These are phyloP conservation scores for Antheraea assamensis DNA, from an alignment of 2,888 invertebrate species.

Conservation along the genomic window DNA sequence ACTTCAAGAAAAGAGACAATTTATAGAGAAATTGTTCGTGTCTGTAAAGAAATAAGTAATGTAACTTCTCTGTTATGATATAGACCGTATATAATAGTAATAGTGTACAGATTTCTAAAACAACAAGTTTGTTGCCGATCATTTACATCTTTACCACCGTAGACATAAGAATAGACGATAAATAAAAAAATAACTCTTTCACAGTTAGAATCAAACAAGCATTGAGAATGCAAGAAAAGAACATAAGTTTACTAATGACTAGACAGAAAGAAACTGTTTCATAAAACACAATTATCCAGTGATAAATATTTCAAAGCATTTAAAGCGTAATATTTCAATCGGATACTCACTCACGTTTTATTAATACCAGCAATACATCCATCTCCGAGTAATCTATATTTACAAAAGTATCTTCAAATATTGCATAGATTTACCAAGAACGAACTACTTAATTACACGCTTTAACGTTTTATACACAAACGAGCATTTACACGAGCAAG, in stretches of 20 bases:
- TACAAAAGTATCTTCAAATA: slow-evolving; percentile 1
- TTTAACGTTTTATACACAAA: slow-evolving; percentile 9
- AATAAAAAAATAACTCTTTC: no score
- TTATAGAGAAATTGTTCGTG: no score
- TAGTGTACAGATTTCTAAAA: no score
- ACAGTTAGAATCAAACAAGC: no score
- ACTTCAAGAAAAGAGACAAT: no score
- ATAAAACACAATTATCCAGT: slow-evolving; percentile 2
- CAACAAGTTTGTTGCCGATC: no score
- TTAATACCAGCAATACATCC: slow-evolving; percentile 10
- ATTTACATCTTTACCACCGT: no score
- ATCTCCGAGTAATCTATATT: not conserved
- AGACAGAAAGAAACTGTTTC: not conserved
- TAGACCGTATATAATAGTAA: no score
- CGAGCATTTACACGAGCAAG: not conserved
- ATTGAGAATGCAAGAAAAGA: no score
- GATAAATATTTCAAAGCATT: slow-evolving; percentile 5
- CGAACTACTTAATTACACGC: slow-evolving; percentile 13
- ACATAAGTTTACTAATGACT: not conserved
- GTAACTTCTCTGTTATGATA: no score
- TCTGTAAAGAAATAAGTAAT: no score
- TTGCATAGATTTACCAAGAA: slow-evolving; percentile 10
- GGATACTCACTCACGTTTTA: slow-evolving; percentile 12
- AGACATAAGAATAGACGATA: no score
- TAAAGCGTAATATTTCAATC: not conserved